Percentiles rank a stretch among this genome's conserved stretches.
These are phyloP conservation scores for Ornithorhynchus anatinus DNA, from an alignment of 2,113 vertebrate genomes.

Conservation along the genomic window DNA sequence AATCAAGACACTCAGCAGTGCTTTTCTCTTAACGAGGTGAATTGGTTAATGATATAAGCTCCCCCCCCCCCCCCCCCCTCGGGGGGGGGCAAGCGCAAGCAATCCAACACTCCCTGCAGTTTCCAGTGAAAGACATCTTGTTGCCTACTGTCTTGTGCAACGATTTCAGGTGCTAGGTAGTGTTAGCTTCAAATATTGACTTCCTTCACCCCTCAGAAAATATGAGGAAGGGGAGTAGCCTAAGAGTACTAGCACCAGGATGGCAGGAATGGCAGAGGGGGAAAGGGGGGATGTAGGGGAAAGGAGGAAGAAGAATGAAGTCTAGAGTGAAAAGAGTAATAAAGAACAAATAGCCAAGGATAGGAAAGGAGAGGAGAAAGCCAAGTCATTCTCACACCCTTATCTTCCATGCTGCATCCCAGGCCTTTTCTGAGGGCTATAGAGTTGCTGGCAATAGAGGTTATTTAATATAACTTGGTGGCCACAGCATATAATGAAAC, in stretches of 20 bases:
- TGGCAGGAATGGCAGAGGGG: neutral
- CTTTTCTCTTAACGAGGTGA: neutral
- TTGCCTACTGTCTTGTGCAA: neutral
- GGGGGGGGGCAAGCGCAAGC: neutral
- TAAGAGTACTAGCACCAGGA: too few species aligned
- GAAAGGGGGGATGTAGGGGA: neutral
- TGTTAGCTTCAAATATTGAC: neutral
- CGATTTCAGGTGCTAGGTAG: neutral
- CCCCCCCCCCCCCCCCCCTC: neutral
- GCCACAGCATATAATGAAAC: constrained; percentile 6
- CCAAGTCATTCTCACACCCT: neutral
- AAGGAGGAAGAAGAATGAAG: neutral
- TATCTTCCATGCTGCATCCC: neutral
- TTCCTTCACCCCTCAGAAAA: neutral
- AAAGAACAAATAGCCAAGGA: neutral
- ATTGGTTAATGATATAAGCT: neutral
- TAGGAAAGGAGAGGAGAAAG: neutral
- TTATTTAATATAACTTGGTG: neutral
- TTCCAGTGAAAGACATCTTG: neutral
- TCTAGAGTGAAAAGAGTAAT: neutral
- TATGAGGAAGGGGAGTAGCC: too few species aligned
- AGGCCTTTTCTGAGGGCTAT: neutral
- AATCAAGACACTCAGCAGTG: neutral
- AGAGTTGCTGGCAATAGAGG: neutral
- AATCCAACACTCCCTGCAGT: neutral